Percentiles rank a stretch among this genome's conserved stretches.
Conservation (phyloP, 2,113 vertebrate genomes). For the Verasper variegatus region DNA sequence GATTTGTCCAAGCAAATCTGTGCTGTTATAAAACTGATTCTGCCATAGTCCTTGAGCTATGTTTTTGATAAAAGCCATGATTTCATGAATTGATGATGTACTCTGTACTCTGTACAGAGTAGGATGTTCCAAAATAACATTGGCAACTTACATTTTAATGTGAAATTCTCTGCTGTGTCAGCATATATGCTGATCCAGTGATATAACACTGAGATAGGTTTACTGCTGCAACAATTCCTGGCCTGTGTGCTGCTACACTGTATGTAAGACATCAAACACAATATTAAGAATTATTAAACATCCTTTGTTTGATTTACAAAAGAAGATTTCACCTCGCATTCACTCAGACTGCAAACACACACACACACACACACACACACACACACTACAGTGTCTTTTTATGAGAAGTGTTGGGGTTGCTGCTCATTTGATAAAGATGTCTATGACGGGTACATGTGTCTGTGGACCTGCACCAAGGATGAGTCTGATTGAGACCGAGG, state of each 20-base stretch:
- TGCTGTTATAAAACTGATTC: neutral
- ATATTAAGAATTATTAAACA: neutral
- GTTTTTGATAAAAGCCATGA: slow-evolving; percentile 1
- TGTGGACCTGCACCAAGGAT: neutral
- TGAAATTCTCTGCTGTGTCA: slow-evolving; percentile 4
- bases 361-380: neutral
- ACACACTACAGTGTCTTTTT: neutral
- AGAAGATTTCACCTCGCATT: neutral
- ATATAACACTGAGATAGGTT: neutral
- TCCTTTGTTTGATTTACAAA: neutral
- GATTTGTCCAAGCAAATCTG: neutral
- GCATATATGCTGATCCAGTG: neutral
- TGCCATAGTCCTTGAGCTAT: neutral
- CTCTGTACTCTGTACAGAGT: neutral
- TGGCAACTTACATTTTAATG: slow-evolving; percentile 1
- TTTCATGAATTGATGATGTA: slow-evolving; percentile 3
- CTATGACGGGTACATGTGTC: neutral
- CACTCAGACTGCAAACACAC: neutral
- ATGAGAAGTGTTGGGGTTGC: neutral
- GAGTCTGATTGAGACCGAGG: neutral
- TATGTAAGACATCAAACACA: neutral
- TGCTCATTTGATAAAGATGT: neutral
- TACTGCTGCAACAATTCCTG: neutral
- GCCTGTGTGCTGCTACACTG: neutral
- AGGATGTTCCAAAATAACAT: slow-evolving; percentile 6